A percentile compares a stretch with the other conserved stretches of the same genome.
Evolutionary conservation across 2,888 invertebrate species (phyloP).

Genomic region (Bimastos eiseni): DNA sequence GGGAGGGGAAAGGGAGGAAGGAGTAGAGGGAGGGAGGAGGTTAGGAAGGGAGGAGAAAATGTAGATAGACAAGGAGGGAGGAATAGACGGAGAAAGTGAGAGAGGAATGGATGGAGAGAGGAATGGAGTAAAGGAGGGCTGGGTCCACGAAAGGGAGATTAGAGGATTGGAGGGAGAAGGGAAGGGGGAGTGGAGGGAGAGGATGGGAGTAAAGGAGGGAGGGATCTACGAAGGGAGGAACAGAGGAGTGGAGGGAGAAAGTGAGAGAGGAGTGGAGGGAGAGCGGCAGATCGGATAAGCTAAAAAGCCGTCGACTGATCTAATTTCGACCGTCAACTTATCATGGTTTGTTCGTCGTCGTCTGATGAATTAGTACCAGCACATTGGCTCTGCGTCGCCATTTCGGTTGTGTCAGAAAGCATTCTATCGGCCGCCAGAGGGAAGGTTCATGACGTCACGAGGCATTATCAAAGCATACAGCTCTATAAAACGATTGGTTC

Average conservation of each 20-base stretch:
- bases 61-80: too few species aligned
- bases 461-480: background rate
- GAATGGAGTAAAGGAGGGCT: too few species aligned
- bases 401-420: background rate
- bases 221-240: background rate
- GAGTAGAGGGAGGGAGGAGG: too few species aligned
- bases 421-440: background rate
- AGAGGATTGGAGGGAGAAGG: too few species aligned
- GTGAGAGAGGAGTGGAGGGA: background rate
- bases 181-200: too few species aligned
- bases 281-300: background rate
- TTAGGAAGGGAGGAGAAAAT: too few species aligned
- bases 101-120: too few species aligned
- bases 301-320: slow-evolving; percentile 6
- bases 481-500: background rate
- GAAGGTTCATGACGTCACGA: background rate
- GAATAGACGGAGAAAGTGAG: too few species aligned
- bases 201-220: background rate
- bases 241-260: background rate
- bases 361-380: background rate
- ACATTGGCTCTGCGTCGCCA: background rate
- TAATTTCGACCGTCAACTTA: slow-evolving; percentile 13
- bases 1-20: too few species aligned
- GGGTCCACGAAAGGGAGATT: too few species aligned
- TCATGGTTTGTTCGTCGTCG: background rate